phyloP scores from a whole-genome alignment of 2,113 vertebrate species.

The Cariama cristata region DNA sequence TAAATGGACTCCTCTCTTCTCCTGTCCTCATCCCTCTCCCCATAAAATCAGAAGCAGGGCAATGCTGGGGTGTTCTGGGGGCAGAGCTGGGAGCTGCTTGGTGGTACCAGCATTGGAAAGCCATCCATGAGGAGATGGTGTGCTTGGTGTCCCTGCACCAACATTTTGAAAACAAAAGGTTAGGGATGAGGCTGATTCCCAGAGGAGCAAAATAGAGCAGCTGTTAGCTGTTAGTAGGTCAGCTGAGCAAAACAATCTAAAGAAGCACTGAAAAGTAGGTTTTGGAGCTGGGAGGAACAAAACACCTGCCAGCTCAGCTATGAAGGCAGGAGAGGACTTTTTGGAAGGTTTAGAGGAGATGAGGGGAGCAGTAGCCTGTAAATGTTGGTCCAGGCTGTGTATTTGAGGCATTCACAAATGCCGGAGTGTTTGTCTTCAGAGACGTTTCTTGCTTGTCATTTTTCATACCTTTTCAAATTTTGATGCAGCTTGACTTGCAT shows the following conservation, averaged over 20 bases:
- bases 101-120: not conserved
- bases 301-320: not conserved
- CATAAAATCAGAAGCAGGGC: not conserved
- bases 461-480: not conserved
- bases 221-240: not conserved
- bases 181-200: not conserved
- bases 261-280: not conserved
- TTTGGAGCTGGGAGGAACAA: not conserved
- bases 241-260: not conserved
- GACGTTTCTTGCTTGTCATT: not conserved
- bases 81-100: not conserved
- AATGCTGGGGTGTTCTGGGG: accelerated
- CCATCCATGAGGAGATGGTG: accelerated
- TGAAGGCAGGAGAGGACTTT: not conserved
- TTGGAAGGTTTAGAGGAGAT: not conserved
- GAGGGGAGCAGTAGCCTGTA: not conserved
- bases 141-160: not conserved
- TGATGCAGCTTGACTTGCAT: not conserved
- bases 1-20: not conserved
- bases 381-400: not conserved
- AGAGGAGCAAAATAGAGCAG: not conserved
- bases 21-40: not conserved
- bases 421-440: not conserved
- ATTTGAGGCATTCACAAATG: not conserved
- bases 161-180: not conserved